Evolutionary conservation across 2,113 vertebrate species (phyloP), one percentile per base, ranked within the genome.

Genomic region (Antennarius striatus): DNA sequence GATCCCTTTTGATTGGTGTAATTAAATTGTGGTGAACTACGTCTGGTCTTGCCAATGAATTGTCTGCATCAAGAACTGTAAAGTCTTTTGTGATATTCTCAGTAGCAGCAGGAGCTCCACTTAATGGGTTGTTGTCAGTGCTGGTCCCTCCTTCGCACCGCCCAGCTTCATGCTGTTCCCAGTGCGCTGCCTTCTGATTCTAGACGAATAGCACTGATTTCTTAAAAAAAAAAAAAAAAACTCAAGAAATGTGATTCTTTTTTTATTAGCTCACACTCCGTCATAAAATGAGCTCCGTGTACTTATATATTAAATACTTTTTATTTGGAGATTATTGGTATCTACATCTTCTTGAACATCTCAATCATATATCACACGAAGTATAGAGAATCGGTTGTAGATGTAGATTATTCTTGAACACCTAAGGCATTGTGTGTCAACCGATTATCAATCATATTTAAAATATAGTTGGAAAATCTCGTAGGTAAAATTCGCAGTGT

Each of bases 71-170:
- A 79, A 63, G 68, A 85, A 59, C 77, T 85, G 82, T 85, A 84
- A 77, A 45, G 73, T 75, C 66, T 71, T 47, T 75, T 50, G 71
- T 56, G 68, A 30, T 48, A 54, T 42, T 72, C 63, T 75, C 75
- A 64, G 58, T 57, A 56, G 17, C 54, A 51, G 57, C 57, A 52
- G 71, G 17, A 71, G 77, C 64, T 56, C 50, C 43, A 50, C 48
- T 50, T 78, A 68, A 89, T 90, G 75, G 83, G 86, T 64, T 88
- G 11, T 32, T 79, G 69, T 17, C 10, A 66, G n/a, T 52, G 28
- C 54, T 66, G 77, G 81, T 86, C 78, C 89, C 90, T 77, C 91
- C 90, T 63, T 63, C 40, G 80, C 59, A 56, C 69, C 80, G 69
- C 85, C 78, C 84, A 79, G 70, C 22, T 56, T 16, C 65, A 66